Evolutionary conservation across 2,113 vertebrate genomes (phyloP).

Genomic region (Gymnocephalus cernua): DNA sequence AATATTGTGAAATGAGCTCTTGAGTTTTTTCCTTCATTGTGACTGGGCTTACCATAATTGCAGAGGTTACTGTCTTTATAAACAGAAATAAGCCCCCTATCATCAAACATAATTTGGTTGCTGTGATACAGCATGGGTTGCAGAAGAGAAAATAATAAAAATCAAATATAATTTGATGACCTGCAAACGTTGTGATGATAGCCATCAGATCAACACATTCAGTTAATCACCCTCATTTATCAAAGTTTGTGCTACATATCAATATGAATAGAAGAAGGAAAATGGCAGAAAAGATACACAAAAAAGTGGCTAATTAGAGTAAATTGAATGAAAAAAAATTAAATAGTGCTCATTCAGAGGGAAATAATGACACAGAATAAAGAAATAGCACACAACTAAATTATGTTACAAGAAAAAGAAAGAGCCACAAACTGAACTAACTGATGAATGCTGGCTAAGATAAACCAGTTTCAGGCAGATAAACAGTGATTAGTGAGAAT

Average conservation of each 20-base stretch:
- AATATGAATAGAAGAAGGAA: not conserved
- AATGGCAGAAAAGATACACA: not conserved
- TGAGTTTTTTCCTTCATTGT: slow-evolving; percentile 38
- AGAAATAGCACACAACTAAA: slow-evolving; percentile 18
- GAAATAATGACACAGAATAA: not conserved
- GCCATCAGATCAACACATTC: slow-evolving; percentile 39
- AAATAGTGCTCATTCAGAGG: slow-evolving; percentile 5
- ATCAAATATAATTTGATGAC: slow-evolving; percentile 53
- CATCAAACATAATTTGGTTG: slow-evolving; percentile 40
- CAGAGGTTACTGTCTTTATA: slow-evolving; percentile 49
- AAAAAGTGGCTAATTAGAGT: not conserved
- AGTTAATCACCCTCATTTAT: slow-evolving; percentile 57
- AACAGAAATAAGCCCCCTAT: slow-evolving; percentile 33
- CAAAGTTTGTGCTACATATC: slow-evolving; percentile 17
- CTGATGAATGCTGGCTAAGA: not conserved
- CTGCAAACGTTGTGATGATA: slow-evolving; percentile 44
- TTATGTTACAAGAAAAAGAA: slow-evolving; percentile 8
- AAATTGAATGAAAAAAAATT: not conserved
- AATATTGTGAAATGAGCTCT: slow-evolving; percentile 56
- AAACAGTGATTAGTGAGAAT: not conserved
- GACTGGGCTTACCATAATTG: slow-evolving; percentile 58
- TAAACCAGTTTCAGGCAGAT: slow-evolving; percentile 16
- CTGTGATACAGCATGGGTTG: slow-evolving; percentile 8
- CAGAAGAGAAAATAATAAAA: slow-evolving; percentile 47
- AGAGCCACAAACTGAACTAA: slow-evolving; percentile 3